A percentile compares a stretch with the other conserved stretches of the same genome.
phyloP scores from a whole-genome alignment of 2,888 invertebrate genomes.

The Eristalis tenax region DNA sequence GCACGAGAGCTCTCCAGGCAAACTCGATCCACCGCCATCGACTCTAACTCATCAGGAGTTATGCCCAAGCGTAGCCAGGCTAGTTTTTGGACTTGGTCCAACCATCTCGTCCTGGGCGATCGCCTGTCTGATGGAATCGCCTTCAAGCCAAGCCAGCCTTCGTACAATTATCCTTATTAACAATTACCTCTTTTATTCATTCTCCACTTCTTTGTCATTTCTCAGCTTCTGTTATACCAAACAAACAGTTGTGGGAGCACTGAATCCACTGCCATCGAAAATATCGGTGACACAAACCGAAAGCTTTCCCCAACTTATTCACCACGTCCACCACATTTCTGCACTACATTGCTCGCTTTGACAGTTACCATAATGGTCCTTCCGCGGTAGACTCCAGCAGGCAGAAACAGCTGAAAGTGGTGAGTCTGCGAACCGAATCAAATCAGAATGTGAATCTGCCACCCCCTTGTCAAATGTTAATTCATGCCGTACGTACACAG shows the following conservation, averaged over 20 bases:
- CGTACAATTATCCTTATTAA: too few species aligned
- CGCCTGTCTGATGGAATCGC: too few species aligned
- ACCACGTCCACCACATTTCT: neutral
- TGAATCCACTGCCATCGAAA: neutral
- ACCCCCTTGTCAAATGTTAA: conserved; percentile 51
- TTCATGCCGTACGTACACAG: conserved; percentile 15
- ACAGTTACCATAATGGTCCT: neutral
- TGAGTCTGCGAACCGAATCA: conserved; percentile 59
- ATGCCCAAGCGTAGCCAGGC: too few species aligned
- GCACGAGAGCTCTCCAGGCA: too few species aligned
- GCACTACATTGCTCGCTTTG: neutral
- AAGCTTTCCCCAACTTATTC: neutral
- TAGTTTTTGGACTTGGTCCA: too few species aligned
- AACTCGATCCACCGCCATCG: too few species aligned
- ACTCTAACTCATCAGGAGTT: too few species aligned
- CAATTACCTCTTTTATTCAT: too few species aligned
- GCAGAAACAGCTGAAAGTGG: conserved; percentile 59
- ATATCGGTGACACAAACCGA: conserved; percentile 4
- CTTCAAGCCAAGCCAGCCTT: too few species aligned
- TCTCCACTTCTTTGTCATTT: too few species aligned
- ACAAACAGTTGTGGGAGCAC: neutral
- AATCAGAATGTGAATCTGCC: conserved; percentile 21
- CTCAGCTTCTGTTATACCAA: too few species aligned
- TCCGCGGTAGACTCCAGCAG: neutral
- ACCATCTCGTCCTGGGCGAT: too few species aligned